Evolutionary conservation across 2,797 vertebrate species (phyloP).

Genomic region (Pseudocheirus occidentalis): DNA sequence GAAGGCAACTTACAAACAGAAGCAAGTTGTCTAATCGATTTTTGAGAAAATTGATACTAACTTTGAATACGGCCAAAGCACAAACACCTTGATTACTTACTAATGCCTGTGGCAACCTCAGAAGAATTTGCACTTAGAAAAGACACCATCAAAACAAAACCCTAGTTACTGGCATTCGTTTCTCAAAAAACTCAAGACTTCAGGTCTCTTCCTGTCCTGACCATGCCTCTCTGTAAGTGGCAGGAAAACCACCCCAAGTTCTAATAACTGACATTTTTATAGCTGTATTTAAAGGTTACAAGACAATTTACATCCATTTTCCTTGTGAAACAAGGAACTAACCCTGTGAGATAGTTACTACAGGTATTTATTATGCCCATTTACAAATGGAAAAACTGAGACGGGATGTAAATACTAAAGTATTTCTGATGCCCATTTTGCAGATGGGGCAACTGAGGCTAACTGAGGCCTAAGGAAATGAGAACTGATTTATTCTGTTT

Average conservation of each 20-base stretch:
- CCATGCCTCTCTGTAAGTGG: not conserved
- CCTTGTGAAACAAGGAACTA: too few relatives aligned
- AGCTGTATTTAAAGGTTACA: not conserved
- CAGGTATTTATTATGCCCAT: not conserved
- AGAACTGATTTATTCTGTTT: not conserved
- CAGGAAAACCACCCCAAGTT: not conserved
- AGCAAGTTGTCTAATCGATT: not conserved
- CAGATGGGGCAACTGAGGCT: not conserved
- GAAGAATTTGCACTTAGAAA: not conserved
- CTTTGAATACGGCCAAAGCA: not conserved
- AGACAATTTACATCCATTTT: not conserved
- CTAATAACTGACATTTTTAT: not conserved
- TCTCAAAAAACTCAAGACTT: not conserved
- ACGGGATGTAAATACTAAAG: not conserved
- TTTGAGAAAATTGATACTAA: not conserved
- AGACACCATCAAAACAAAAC: not conserved
- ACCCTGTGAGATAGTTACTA: not conserved
- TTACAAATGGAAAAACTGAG: not conserved
- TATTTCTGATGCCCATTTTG: not conserved
- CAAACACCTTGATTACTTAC: not conserved
- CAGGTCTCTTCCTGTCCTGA: not conserved
- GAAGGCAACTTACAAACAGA: not conserved
- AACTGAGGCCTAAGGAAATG: not conserved
- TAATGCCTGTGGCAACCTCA: not conserved
- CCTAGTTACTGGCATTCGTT: not conserved